phyloP scores from a whole-genome alignment of 2,888 invertebrate genomes.

The Spatulosminthurus flaviceps region DNA sequence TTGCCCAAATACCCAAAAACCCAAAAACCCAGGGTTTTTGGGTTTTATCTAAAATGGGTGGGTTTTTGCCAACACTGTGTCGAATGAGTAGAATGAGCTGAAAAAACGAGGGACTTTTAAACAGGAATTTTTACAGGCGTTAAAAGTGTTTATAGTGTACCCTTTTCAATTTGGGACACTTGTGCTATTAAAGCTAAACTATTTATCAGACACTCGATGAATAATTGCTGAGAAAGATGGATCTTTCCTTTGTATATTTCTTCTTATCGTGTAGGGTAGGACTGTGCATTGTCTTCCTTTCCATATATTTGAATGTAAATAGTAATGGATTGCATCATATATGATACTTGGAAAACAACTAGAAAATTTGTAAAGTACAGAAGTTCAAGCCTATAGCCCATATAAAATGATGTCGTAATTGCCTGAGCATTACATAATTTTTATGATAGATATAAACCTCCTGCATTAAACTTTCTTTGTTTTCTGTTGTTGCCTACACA shows the following conservation, averaged over 20 bases:
- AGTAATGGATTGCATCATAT: background rate
- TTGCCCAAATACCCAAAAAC: no score
- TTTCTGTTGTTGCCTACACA: no score
- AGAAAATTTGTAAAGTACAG: background rate
- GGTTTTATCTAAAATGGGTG: no score
- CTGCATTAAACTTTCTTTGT: background rate
- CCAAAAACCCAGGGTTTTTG: no score
- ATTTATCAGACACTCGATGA: conserved; percentile 2
- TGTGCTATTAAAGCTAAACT: background rate
- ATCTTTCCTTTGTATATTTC: background rate
- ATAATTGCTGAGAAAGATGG: conserved; percentile 27
- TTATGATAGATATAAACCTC: background rate
- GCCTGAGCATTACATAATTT: background rate
- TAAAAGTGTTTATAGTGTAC: no score
- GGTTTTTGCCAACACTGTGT: no score
- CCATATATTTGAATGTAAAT: background rate
- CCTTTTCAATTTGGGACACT: background rate
- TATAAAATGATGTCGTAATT: background rate
- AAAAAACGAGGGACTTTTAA: no score
- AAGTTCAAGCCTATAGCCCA: background rate
- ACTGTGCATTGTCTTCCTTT: conserved; percentile 1
- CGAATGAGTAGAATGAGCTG: no score
- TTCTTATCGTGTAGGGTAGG: background rate
- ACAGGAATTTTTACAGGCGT: background rate
- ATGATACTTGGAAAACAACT: background rate